These are phyloP conservation scores for Phrynosoma blainvillii DNA, from an alignment of 2,113 vertebrate species.

Conservation along the genomic window DNA sequence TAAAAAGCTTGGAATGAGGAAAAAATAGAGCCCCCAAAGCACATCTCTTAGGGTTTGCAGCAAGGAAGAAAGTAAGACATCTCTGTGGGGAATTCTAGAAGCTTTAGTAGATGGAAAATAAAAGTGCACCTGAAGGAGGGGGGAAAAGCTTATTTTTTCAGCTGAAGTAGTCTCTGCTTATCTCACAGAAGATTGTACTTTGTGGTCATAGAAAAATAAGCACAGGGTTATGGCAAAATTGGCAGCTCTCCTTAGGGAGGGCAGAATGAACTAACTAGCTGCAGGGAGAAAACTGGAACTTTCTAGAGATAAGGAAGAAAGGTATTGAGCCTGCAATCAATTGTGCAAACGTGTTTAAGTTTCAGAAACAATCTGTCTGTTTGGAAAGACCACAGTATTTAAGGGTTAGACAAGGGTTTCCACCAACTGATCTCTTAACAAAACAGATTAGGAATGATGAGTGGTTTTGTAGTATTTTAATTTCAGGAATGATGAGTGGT, in stretches of 20 bases:
- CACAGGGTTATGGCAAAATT: slow-evolving; percentile 27
- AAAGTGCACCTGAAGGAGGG: neutral
- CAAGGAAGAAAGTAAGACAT: neutral
- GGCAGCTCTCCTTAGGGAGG: slow-evolving; percentile 9
- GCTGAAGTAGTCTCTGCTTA: slow-evolving; percentile 30
- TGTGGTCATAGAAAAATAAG: slow-evolving; percentile 33
- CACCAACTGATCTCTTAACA: neutral
- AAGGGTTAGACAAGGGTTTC: neutral
- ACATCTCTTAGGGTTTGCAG: slow-evolving; percentile 26
- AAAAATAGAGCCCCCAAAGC: slow-evolving; percentile 8
- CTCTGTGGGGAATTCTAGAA: slow-evolving; percentile 20
- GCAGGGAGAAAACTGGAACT: slow-evolving; percentile 1
- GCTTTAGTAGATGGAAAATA: slow-evolving; percentile 35
- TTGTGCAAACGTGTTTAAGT: slow-evolving; percentile 12
- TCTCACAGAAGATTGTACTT: slow-evolving; percentile 44
- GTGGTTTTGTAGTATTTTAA: slow-evolving; percentile 1
- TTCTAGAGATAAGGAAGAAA: slow-evolving; percentile 34
- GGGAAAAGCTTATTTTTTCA: slow-evolving; percentile 26
- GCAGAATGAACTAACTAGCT: slow-evolving; percentile 11
- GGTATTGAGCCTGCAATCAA: slow-evolving; percentile 1
- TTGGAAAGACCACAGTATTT: slow-evolving; percentile 3
- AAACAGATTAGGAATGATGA: slow-evolving; percentile 7
- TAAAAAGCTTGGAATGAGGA: slow-evolving; percentile 5
- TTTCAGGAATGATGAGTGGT: neutral
- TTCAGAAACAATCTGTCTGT: slow-evolving; percentile 4